Evolutionary conservation across 2,797 vertebrate genomes (phyloP), one percentile per base, ranked within the genome.

Genomic region (Enteromius thamalakanensis): DNA sequence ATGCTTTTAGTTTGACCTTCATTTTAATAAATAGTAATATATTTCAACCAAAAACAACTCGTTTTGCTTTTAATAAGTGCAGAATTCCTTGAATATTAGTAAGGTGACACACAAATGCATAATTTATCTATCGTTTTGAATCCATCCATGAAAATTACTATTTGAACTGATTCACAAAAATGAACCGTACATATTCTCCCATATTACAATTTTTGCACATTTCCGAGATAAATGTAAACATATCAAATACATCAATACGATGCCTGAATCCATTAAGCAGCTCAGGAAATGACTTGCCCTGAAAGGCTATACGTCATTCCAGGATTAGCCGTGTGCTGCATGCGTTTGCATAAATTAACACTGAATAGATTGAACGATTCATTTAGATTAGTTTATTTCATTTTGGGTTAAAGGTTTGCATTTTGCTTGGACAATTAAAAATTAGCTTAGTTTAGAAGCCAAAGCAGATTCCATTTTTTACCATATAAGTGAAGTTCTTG

Each of bases 211-310:
- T 71, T 72, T 34, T 69, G 78, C 19, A 34, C 45, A 67, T 68
- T 79, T 79, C 32, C 4, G 10, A 53, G 19, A 79, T 65, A 45
- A 21, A 62, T 76, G 29, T 62, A 10, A 45, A 76, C 26, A 14
- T 19, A 45, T 70, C 40, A 76, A n/a, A 60, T 55, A 21, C 49
- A 58, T 80, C 78, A 69, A 55, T 42, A 40, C 70, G n/a, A 70
- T 58, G 65, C 49, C 34, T 58, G 78, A 53, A 58, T 12, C 29
- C 47, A 67, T 79, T 53, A 79, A 26, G 29, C 45, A 53, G 8
- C 12, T 12, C 77, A 67, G 47, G 65, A 79, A 68, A 79, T 79
- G 47, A 21, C 64, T 53, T 68, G 4, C 14, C 12, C 12, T 79
- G 14, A 68, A 53, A 68, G 62, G 19, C 21, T 26, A 14, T 19